Conservation (phyloP, 2,113 vertebrate genomes). For the Pygoscelis adeliae region DNA sequence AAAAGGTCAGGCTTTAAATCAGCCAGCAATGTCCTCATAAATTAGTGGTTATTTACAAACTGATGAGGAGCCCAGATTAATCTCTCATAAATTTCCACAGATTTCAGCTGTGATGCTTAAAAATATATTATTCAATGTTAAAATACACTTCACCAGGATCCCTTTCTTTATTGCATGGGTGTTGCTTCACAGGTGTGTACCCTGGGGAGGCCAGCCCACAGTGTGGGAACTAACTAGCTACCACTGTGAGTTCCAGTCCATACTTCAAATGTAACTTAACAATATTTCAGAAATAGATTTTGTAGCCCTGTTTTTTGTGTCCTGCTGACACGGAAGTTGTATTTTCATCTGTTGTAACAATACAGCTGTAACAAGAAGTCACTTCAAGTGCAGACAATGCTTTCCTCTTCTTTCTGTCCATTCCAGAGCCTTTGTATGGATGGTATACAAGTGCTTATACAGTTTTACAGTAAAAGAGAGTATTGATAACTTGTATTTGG, state of each 20-base stretch:
- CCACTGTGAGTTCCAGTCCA: background rate
- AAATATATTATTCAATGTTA: background rate
- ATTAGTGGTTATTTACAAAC: background rate
- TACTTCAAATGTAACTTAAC: background rate
- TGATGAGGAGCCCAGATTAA: background rate
- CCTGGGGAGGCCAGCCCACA: no score
- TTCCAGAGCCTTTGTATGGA: background rate
- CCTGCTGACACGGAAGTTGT: background rate
- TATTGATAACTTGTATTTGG: background rate
- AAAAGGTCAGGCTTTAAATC: conserved; percentile 15
- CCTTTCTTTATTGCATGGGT: background rate
- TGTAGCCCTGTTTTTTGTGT: background rate
- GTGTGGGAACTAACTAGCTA: background rate
- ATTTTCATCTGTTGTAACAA: background rate
- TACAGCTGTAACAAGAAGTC: background rate
- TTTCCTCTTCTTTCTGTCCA: background rate
- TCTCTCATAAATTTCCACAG: background rate
- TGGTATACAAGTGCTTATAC: background rate
- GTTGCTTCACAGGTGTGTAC: background rate
- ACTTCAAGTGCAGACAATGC: background rate
- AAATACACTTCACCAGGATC: background rate
- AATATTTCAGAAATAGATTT: background rate
- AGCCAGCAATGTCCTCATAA: background rate
- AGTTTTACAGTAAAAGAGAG: background rate
- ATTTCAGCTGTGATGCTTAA: background rate